Evolutionary conservation across 53 echinoderm and acorn worm genomes (phyloP).

Genomic region (Crossaster papposus): DNA sequence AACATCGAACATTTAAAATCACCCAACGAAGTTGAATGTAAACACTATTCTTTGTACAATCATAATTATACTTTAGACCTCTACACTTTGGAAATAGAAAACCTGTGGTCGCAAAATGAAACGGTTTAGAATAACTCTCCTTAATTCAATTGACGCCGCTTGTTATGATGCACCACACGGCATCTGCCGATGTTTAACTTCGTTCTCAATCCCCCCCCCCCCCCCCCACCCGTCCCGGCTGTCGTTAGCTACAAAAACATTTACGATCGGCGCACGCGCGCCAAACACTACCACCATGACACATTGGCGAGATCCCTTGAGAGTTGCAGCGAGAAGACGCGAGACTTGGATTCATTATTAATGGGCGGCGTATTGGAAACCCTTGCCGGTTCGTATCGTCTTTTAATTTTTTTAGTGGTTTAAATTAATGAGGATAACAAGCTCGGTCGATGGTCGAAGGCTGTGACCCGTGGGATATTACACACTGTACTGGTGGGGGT

Average conservation of each 20-base stretch:
- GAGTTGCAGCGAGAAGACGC: conserved; percentile 1
- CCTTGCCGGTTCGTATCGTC: neutral
- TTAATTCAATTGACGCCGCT: neutral
- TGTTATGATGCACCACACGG: too few species aligned
- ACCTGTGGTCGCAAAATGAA: too few species aligned
- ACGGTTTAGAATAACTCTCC: neutral
- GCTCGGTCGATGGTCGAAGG: conserved; percentile 7
- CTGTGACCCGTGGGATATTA: neutral
- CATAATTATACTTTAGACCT: too few species aligned
- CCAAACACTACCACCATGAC: neutral
- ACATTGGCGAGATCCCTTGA: conserved; percentile 39
- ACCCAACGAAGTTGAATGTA: too few species aligned
- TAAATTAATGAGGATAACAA: conserved; percentile 44
- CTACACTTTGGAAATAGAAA: too few species aligned
- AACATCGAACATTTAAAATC: too few species aligned
- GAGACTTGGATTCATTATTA: conserved; percentile 42
- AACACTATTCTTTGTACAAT: too few species aligned
- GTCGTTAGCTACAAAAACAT: neutral
- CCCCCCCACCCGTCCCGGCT: too few species aligned
- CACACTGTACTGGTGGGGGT: too few species aligned
- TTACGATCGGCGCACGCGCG: conserved; percentile 28
- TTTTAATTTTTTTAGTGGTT: conserved; percentile 9
- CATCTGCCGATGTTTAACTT: too few species aligned
- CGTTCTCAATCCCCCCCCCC: neutral
- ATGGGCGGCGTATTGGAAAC: conserved; percentile 1